phyloP scores from a whole-genome alignment of 2,113 vertebrate species.

The Arenaria interpres region DNA sequence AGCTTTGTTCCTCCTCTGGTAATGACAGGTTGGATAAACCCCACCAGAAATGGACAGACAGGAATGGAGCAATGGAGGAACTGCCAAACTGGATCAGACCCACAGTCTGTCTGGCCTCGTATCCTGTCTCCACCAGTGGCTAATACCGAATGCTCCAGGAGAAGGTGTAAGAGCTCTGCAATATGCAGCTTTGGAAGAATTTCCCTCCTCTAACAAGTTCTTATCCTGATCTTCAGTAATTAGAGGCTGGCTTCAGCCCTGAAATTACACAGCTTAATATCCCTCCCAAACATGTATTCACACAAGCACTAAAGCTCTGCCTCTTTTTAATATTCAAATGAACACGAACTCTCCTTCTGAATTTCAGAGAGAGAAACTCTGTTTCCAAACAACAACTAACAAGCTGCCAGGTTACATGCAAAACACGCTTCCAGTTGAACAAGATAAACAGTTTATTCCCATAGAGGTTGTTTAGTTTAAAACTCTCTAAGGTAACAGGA shows the following conservation, averaged over 20 bases:
- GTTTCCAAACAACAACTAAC: background rate
- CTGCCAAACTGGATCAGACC: background rate
- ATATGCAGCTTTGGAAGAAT: background rate
- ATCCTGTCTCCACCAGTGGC: background rate
- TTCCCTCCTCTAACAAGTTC: background rate
- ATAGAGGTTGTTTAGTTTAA: background rate
- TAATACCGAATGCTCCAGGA: background rate
- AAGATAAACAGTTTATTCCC: background rate
- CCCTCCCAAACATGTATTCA: background rate
- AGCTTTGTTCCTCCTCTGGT: background rate
- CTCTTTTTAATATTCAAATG: background rate
- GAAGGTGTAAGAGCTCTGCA: background rate
- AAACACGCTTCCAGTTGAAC: background rate
- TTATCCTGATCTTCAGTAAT: background rate
- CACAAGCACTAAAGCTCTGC: background rate
- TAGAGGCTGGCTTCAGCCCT: slow-evolving; percentile 10
- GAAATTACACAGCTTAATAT: background rate
- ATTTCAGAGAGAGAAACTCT: background rate
- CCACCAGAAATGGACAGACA: background rate
- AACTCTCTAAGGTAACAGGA: slow-evolving; percentile 2
- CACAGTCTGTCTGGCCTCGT: background rate
- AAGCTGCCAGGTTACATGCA: background rate
- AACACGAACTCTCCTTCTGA: background rate
- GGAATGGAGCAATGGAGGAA: background rate
- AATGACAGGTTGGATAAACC: background rate